phyloP scores from a whole-genome alignment of 2,113 vertebrate genomes.

The Varanus komodoensis region DNA sequence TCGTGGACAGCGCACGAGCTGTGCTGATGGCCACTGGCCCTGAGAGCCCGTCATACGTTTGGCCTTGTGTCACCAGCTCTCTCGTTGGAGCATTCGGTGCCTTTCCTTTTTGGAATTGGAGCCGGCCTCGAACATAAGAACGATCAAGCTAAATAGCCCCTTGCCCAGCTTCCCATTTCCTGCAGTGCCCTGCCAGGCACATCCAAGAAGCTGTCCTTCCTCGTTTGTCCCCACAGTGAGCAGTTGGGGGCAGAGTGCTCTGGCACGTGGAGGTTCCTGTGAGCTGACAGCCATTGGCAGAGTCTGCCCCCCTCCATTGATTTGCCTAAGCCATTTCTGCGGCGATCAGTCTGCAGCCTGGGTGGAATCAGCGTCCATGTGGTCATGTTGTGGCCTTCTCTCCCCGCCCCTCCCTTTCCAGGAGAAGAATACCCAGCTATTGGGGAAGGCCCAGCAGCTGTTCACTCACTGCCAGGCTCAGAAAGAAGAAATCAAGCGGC shows the following conservation, averaged over 20 bases:
- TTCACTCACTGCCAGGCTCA: conserved; percentile 91
- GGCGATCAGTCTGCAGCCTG: too few relatives aligned
- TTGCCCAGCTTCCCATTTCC: neutral
- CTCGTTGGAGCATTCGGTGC: neutral
- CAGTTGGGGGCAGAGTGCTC: too few relatives aligned
- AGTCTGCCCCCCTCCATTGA: too few relatives aligned
- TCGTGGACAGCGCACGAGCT: neutral
- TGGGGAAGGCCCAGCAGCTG: conserved; percentile 91
- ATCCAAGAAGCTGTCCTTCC: neutral
- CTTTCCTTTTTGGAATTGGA: too few relatives aligned
- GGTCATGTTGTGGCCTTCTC: neutral
- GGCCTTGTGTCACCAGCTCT: neutral
- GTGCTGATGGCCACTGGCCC: neutral
- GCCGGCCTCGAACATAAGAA: neutral
- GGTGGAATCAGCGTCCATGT: neutral
- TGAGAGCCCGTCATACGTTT: neutral
- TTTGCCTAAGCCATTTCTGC: neutral
- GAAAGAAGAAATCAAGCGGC: conserved; percentile 92
- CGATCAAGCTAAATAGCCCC: neutral
- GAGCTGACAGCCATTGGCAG: too few relatives aligned
- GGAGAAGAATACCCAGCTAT: conserved; percentile 91
- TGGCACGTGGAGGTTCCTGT: too few relatives aligned
- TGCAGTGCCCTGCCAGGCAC: neutral
- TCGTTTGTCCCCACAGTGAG: neutral
- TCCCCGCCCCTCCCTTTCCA: conserved; percentile 47